phyloP scores from a whole-genome alignment of 1,140 invertebrate species.

The Anadara kagoshimensis region DNA sequence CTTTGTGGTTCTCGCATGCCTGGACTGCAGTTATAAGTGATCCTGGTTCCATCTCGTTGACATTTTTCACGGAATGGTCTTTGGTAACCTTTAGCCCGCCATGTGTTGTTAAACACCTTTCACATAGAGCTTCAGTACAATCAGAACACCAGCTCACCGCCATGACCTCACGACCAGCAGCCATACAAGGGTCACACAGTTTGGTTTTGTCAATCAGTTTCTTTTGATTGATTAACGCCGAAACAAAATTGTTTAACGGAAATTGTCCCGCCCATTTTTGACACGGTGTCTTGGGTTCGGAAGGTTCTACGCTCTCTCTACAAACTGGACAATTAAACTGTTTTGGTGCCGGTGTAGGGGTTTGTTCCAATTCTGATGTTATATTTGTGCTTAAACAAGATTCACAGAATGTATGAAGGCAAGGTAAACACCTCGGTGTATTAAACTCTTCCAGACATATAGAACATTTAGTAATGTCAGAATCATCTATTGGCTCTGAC shows the following conservation, averaged over 20 bases:
- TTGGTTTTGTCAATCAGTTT: neutral
- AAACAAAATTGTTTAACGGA: neutral
- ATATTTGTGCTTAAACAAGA: constrained; percentile 2
- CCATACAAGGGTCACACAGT: neutral
- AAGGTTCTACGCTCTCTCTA: neutral
- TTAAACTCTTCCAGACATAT: constrained; percentile 1
- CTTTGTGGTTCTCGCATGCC: neutral
- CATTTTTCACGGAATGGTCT: neutral
- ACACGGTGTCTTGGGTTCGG: neutral
- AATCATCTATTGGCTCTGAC: too few relatives aligned
- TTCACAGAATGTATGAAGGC: constrained; percentile 20
- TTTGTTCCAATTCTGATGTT: neutral
- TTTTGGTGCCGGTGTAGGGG: neutral
- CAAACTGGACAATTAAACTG: neutral
- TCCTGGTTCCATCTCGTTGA: neutral
- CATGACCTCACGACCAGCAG: neutral
- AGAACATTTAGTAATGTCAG: neutral
- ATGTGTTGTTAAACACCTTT: neutral
- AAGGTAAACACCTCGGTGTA: constrained; percentile 12
- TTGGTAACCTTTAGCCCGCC: neutral
- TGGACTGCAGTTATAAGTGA: neutral
- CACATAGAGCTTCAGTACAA: neutral
- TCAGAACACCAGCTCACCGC: neutral
- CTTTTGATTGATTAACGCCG: neutral
- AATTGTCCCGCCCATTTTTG: neutral